Evolutionary conservation across 2,113 vertebrate genomes (phyloP), one percentile per base, ranked within the genome.

Genomic region (Coregonus clupeaformis): DNA sequence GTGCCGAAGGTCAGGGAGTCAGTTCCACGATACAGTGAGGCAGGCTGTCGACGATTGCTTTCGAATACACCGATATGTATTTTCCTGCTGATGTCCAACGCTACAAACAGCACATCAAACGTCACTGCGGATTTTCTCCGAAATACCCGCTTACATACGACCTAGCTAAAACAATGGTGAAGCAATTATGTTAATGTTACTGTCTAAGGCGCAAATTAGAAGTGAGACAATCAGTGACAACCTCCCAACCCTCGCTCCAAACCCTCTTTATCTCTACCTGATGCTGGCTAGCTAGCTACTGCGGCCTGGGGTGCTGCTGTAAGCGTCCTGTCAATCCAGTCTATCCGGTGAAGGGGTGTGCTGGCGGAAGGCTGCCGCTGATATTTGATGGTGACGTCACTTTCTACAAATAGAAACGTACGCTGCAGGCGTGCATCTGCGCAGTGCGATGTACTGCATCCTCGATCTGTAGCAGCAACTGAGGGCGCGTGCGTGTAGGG

Each of bases 321-420:
- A 80, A 77, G 71, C 78, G 82, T 83, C 75, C 75, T 84, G 84
- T 76, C 76, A 73, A 29, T 80, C 77, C 80, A 47, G 49, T 66
- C 24, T 42, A 27, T 59, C 72, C 3, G 66, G 80, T 27, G 84
- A 85, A 86, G 86, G 78, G 86, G 91, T 80, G 76, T 71, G 81
- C 89, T 85, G 77, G 77, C 80, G 82, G 80, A 83, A 71, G 80
- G 83, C 85, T 16, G 63, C 71, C 62, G 84, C 81, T 89, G 74
- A 83, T 93, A 93, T 94, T 94, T 95, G 80, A 92, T 89, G 94
- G 84, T 96, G 94, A 96, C 95, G 95, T 96, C 94, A 95, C 82
- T 89, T 93, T 82, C 94, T 94, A 95, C 93, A 94, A 94, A 95
- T 96, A 96, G 91, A 82, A 66, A 1, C 12, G 24, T 2, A 14